Evolutionary conservation across 2,113 vertebrate genomes (phyloP), one percentile per base, ranked within the genome.

Genomic region (Oncorhynchus kisutch): DNA sequence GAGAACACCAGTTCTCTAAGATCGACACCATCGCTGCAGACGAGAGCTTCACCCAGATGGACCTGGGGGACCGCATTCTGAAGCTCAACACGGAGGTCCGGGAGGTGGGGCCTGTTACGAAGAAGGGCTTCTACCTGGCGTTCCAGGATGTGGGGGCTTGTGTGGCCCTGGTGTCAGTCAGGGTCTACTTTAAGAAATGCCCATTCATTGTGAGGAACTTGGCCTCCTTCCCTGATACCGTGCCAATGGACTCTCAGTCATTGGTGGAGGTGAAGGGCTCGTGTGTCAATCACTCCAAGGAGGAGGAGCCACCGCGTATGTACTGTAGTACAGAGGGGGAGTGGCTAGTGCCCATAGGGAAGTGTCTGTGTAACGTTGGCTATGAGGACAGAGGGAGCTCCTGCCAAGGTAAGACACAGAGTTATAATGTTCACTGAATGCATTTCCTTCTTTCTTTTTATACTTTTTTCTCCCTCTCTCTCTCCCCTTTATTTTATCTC

Each of bases 281-380:
- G 70, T 99, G 97, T 78, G 97, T 99, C 91, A 99, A 99, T 89
- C 95, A 98, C 88, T 99, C 97, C 80, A 97, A 95, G 92, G 97
- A 99, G 87, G 97, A 99, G 84, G 97, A 99, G 67, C 93, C 95
- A 14, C 97, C 97, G 64, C 95, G 95, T 92, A 99, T 99, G 98
- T 99, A 98, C 91, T 99, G 98, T 92, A 99, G 97, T 85, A 98
- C 97, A 0, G 98, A 99, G 78, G 98, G 98, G 1, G 98, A 99
- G 90, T 99, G 98, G 98, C 96, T 99, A 1, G 98, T 99, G 71
- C 98, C 98, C 71, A 99, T 99, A 65, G 98, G 98, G 85, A 99
- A 97, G 93, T 99, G 98, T 81, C 91, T 96, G 27, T 99, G 98
- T 85, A 95, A 97, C 80, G 92, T 95, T 5, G 98, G 97, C 57